Evolutionary conservation across 2,797 vertebrate species (phyloP), one percentile per base, ranked within the genome.

Genomic region (Platyrinchus mystaceus): DNA sequence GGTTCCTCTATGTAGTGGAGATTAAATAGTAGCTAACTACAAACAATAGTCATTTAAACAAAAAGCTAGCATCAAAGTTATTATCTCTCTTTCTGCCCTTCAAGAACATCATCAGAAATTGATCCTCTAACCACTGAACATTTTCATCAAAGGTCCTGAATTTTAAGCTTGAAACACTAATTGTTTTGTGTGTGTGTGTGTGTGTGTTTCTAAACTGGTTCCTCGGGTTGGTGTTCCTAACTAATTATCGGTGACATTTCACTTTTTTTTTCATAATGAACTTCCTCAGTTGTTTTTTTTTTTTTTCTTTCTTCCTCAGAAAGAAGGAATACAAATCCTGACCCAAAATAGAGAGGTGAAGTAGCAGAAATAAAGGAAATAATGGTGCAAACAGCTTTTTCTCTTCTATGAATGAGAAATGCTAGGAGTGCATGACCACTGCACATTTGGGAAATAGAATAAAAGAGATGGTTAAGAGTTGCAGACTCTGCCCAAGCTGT

Each of bases 31-130:
- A 92, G 92, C 95, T 96, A 97, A 97, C 97, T 97, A 96, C 95
- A 98, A 98, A 98, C 97, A 97, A 97, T 96, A 97, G 96, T 92
- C 84, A 95, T 97, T 95, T 93, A 95, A 92, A 97, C 97, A 97
- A 95, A 96, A 92, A 93, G 84, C 73, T 3, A 2, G 55, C 91
- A 95, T 95, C 87, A 87, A 89, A 92, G 94, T 96, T 97, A 94
- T 96, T 96, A 96, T 94, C 96, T 96, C 87, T 92, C 50, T 95
- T 92, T 93, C 95, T 97, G 95, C 58, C 86, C 94, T 97, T 97
- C 97, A 94, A 94, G 89, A 96, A 87, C 82, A 97, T 89, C 27
- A 94, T 69, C 91, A 96, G 94, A 87, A 96, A 96, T 83, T 91
- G 92, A 94, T 95, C 96, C 63, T 95, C 86, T 97, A 92, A 71